Percentiles rank a stretch among this genome's conserved stretches.
These are phyloP conservation scores for Orthosia gothica DNA, from an alignment of 2,888 invertebrate genomes.

Conservation along the genomic window DNA sequence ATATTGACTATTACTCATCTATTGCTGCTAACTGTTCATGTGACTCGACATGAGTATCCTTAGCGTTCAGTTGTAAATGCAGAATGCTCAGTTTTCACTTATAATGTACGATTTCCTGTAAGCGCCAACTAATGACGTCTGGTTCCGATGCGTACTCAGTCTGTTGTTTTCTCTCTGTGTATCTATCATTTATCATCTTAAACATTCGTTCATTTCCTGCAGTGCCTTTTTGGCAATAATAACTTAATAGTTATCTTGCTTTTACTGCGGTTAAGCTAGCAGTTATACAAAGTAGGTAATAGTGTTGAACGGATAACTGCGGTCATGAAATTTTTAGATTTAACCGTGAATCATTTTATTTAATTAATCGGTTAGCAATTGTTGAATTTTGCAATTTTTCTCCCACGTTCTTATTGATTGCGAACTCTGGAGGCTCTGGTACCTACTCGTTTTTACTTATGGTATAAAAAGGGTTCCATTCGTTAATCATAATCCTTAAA, in stretches of 20 bases:
- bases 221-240: slow-evolving; percentile 34
- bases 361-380: slow-evolving; percentile 49
- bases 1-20: slow-evolving; percentile 56
- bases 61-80: slow-evolving; percentile 72
- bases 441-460: neutral
- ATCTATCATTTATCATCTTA: slow-evolving; percentile 73
- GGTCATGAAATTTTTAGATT: slow-evolving; percentile 33
- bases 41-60: slow-evolving; percentile 58
- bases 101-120: slow-evolving; percentile 78
- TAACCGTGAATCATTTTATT: slow-evolving; percentile 55
- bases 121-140: slow-evolving; percentile 73
- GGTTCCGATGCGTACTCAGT: slow-evolving; percentile 65
- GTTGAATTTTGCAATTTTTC: slow-evolving; percentile 36
- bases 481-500: neutral
- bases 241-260: slow-evolving; percentile 24
- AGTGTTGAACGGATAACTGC: slow-evolving; percentile 25
- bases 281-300: slow-evolving; percentile 22
- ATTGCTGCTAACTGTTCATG: slow-evolving; percentile 48
- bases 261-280: slow-evolving; percentile 20
- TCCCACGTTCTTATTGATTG: slow-evolving; percentile 27
- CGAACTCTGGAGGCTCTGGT: neutral
- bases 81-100: slow-evolving; percentile 78
- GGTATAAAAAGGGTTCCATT: neutral
- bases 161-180: slow-evolving; percentile 73
- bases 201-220: slow-evolving; percentile 59